phyloP scores from a whole-genome alignment of 1,140 invertebrate genomes.

The Aleiodes sp. region DNA sequence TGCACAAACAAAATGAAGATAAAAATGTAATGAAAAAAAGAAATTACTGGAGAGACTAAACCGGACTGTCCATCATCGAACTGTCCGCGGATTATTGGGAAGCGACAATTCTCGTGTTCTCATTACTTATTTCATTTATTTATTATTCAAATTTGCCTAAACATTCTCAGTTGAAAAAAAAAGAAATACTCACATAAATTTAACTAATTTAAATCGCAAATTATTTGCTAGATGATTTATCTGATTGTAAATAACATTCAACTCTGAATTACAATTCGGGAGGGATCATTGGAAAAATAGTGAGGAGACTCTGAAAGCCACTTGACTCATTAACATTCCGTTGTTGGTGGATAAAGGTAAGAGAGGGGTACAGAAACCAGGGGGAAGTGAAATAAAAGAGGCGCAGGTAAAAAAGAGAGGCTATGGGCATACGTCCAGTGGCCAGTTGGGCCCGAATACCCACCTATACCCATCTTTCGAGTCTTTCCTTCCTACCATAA shows the following conservation, averaged over 20 bases:
- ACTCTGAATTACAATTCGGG: neutral
- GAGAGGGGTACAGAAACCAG: neutral
- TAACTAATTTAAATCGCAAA: slow-evolving; percentile 1
- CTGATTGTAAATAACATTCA: slow-evolving; percentile 11
- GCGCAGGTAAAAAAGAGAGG: neutral
- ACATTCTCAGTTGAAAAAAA: neutral
- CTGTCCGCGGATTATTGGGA: slow-evolving; percentile 38
- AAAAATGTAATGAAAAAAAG: slow-evolving; percentile 44
- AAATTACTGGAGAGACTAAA: slow-evolving; percentile 23
- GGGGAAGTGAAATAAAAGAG: neutral
- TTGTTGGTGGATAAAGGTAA: neutral
- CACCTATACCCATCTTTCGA: neutral
- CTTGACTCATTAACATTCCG: slow-evolving; percentile 45
- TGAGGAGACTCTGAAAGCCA: slow-evolving; percentile 3
- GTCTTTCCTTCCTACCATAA: slow-evolving; percentile 4
- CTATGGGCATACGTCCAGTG: neutral
- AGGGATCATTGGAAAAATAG: slow-evolving; percentile 3
- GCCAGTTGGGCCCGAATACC: neutral
- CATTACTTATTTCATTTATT: neutral
- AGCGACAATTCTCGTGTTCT: slow-evolving; percentile 2
- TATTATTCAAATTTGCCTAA: neutral
- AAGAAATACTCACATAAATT: neutral
- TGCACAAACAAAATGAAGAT: slow-evolving; percentile 45
- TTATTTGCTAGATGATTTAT: slow-evolving; percentile 22
- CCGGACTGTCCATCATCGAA: slow-evolving; percentile 47